Percentiles rank a stretch among this genome's conserved stretches.
These are phyloP conservation scores for Linepithema humile DNA, from an alignment of 1,140 invertebrate species.

Conservation along the genomic window DNA sequence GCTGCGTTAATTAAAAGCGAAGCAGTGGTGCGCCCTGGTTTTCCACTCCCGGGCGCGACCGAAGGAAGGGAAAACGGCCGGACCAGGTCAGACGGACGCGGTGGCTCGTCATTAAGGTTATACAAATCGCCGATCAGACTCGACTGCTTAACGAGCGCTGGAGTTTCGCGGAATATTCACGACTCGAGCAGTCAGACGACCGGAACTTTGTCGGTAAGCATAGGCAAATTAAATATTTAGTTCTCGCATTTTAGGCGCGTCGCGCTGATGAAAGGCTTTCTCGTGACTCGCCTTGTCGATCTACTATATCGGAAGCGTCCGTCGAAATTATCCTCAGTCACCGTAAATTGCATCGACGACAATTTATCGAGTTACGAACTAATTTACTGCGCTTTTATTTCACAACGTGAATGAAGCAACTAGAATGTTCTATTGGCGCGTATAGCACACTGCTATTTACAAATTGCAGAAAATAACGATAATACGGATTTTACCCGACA, in stretches of 20 bases:
- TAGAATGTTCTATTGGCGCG: neutral
- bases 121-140: constrained; percentile 74
- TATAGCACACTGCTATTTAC: neutral
- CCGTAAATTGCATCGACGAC: constrained; percentile 56
- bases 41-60: constrained; percentile 39
- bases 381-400: neutral
- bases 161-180: constrained; percentile 68
- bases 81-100: neutral
- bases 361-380: constrained; percentile 4
- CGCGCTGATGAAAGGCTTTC: constrained; percentile 48
- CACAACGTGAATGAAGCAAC: neutral
- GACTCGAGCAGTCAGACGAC: constrained; percentile 47
- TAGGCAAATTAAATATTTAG: constrained; percentile 73
- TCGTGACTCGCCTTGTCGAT: constrained; percentile 1
- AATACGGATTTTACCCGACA: neutral
- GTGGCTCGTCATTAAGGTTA: constrained; percentile 70
- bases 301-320: neutral
- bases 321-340: constrained; percentile 17
- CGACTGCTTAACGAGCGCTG: constrained; percentile 67
- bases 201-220: constrained; percentile 49
- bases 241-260: constrained; percentile 58
- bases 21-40: constrained; percentile 23
- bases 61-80: neutral
- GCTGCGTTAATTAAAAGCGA: constrained; percentile 69
- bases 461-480: neutral